A percentile compares a stretch with the other conserved stretches of the same genome.
Evolutionary conservation across 2,888 invertebrate genomes (phyloP).

Genomic region (Emmelina monodactyla): DNA sequence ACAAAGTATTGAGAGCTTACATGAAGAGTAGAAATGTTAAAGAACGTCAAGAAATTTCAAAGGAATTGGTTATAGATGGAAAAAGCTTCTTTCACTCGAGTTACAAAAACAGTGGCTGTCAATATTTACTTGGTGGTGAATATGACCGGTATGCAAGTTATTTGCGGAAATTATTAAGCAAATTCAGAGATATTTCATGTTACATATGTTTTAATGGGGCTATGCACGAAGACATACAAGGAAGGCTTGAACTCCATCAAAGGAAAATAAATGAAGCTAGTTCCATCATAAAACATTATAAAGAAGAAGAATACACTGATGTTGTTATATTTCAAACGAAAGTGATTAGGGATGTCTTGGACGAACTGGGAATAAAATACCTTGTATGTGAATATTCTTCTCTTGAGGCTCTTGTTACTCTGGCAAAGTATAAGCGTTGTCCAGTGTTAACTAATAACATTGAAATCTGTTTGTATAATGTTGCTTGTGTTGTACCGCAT

Average conservation of each 20-base stretch:
- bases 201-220: conserved; percentile 17
- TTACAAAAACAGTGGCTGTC: conserved; percentile 20
- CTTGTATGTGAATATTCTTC: conserved; percentile 20
- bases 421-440: conserved; percentile 19
- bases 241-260: conserved; percentile 15
- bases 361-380: conserved; percentile 21
- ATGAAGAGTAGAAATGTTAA: no score
- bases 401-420: conserved; percentile 17
- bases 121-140: conserved; percentile 20
- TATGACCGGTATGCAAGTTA: conserved; percentile 15
- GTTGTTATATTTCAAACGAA: conserved; percentile 14
- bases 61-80: conserved; percentile 20
- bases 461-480: conserved; percentile 20
- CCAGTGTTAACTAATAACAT: conserved; percentile 22
- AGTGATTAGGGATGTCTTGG: conserved; percentile 19
- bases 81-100: conserved; percentile 14
- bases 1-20: no score
- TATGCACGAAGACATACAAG: conserved; percentile 13
- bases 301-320: conserved; percentile 10
- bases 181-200: conserved; percentile 13
- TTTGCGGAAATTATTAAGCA: conserved; percentile 9
- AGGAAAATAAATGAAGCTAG: conserved; percentile 13
- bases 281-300: conserved; percentile 12
- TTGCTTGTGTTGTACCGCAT: conserved; percentile 8
- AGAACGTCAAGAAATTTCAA: no score